These are phyloP conservation scores for Octodonta nipae DNA, from an alignment of 2,888 invertebrate genomes.

Conservation along the genomic window DNA sequence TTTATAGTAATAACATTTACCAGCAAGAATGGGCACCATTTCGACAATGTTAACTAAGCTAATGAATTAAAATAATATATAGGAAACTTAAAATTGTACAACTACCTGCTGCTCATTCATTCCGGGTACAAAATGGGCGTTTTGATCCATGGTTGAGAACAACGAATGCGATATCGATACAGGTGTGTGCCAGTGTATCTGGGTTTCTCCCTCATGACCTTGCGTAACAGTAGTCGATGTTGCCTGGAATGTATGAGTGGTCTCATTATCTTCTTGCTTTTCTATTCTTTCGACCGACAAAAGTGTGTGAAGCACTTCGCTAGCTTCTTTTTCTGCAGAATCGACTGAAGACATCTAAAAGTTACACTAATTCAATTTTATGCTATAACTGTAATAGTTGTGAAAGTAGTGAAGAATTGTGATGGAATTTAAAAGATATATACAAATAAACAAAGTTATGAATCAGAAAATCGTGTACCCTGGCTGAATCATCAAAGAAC, in stretches of 20 bases:
- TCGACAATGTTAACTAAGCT: no score
- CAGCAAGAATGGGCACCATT: no score
- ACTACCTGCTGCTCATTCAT: slow-evolving; percentile 36
- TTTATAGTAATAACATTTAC: no score
- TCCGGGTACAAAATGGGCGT: slow-evolving; percentile 30
- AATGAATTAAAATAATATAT: background rate
- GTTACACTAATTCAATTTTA: slow-evolving; percentile 5
- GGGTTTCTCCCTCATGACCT: slow-evolving; percentile 28
- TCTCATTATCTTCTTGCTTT: slow-evolving; percentile 34
- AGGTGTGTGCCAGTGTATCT: slow-evolving; percentile 52
- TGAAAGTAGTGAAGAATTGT: background rate
- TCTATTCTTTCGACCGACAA: slow-evolving; percentile 53
- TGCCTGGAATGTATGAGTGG: slow-evolving; percentile 27
- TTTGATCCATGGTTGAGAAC: slow-evolving; percentile 32
- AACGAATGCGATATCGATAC: slow-evolving; percentile 37
- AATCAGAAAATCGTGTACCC: no score
- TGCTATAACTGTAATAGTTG: background rate
- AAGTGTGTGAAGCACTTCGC: slow-evolving; percentile 54
- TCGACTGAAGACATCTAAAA: slow-evolving; percentile 33
- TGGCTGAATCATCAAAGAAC: no score
- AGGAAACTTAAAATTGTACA: slow-evolving; percentile 12
- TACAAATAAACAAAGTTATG: background rate
- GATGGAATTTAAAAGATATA: background rate
- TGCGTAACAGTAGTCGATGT: slow-evolving; percentile 21
- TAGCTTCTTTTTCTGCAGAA: slow-evolving; percentile 57